Evolutionary conservation across 2,888 invertebrate species (phyloP).

Genomic region (Idaea straminata): DNA sequence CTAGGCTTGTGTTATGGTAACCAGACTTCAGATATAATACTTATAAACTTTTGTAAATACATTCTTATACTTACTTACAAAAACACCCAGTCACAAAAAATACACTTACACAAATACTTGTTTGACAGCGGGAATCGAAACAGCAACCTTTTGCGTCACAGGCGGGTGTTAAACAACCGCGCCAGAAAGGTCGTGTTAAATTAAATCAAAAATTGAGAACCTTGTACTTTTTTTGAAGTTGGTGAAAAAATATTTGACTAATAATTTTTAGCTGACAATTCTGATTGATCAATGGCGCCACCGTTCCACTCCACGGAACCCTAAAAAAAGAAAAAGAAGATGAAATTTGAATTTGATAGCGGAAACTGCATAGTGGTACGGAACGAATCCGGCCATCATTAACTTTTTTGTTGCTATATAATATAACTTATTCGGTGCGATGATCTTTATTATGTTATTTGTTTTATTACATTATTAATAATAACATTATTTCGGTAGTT

Average conservation of each 20-base stretch:
- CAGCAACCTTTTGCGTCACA: too few relatives aligned
- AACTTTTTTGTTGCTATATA: constrained; percentile 50
- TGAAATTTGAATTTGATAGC: constrained; percentile 68
- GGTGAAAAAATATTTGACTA: constrained; percentile 3
- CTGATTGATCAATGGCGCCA: constrained; percentile 9
- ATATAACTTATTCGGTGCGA: constrained; percentile 17
- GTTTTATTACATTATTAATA: constrained; percentile 20
- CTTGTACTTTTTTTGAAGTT: too few relatives aligned
- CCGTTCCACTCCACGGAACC: constrained; percentile 17
- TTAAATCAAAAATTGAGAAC: too few relatives aligned
- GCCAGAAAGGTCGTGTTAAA: too few relatives aligned
- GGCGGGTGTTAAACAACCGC: too few relatives aligned
- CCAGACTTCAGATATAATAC: too few relatives aligned
- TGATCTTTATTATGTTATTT: constrained; percentile 33
- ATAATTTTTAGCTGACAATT: background rate
- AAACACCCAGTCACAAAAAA: too few relatives aligned
- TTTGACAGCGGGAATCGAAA: too few relatives aligned
- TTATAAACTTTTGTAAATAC: too few relatives aligned
- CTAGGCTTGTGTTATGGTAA: too few relatives aligned
- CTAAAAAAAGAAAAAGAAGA: constrained; percentile 25
- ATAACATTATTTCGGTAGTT: constrained; percentile 20
- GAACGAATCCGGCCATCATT: constrained; percentile 74
- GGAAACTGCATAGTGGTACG: constrained; percentile 65
- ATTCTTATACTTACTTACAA: too few relatives aligned
- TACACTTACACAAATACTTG: too few relatives aligned